These are phyloP conservation scores for Phalacrocorax pelagicus DNA, from an alignment of 2,113 vertebrate genomes.

Conservation along the genomic window DNA sequence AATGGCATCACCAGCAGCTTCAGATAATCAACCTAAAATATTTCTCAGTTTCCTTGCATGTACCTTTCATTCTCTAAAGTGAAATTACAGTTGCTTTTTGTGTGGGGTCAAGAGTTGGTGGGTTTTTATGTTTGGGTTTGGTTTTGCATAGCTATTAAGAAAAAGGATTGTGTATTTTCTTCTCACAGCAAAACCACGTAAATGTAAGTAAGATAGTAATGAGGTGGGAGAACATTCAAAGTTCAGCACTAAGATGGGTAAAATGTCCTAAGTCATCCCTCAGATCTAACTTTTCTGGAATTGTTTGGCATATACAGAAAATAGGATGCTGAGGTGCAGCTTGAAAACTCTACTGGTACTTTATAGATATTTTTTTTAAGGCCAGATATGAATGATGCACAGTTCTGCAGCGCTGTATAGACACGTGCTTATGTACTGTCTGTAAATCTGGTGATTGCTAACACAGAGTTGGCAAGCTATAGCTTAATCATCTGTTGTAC, in stretches of 20 bases:
- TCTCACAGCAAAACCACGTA: neutral
- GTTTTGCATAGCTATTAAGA: neutral
- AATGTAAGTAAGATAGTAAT: neutral
- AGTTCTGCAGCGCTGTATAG: accelerated
- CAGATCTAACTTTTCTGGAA: neutral
- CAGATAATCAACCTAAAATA: neutral
- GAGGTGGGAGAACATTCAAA: neutral
- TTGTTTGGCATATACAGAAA: neutral
- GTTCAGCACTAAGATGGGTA: neutral
- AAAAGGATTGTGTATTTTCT: neutral
- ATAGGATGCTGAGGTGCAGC: neutral
- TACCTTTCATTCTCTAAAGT: neutral
- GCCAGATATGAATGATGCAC: no score
- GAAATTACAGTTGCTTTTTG: neutral
- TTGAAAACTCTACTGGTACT: neutral
- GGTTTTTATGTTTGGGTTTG: neutral
- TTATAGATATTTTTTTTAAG: neutral
- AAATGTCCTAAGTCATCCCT: neutral
- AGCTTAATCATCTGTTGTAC: neutral
- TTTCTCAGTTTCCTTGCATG: neutral
- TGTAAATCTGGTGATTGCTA: neutral
- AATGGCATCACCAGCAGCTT: neutral
- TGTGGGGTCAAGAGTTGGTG: no score
- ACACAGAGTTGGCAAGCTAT: neutral
- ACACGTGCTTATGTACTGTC: accelerated